Conservation (phyloP, 2,113 vertebrate genomes). For the Misgurnus mizolepis region DNA sequence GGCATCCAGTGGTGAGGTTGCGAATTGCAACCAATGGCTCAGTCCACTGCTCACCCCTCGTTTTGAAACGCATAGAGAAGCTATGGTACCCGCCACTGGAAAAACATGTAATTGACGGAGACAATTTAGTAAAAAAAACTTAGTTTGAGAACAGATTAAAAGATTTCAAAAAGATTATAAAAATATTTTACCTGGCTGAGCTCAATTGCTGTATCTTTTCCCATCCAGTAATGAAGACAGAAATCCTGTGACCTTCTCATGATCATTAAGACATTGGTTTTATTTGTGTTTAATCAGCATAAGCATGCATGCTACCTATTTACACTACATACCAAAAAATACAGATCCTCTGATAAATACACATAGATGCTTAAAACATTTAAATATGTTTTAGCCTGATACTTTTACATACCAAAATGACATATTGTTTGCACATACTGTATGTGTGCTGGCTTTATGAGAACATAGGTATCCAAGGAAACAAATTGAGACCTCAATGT, state of each 20-base stretch:
- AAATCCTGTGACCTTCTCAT: not conserved
- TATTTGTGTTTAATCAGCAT: not conserved
- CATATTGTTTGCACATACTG: not conserved
- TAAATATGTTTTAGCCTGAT: not conserved
- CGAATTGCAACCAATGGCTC: too few relatives aligned
- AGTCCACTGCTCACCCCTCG: too few relatives aligned
- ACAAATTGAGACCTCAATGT: constrained; percentile 1
- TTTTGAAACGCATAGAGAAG: too few relatives aligned
- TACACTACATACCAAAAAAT: not conserved
- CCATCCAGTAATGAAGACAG: not conserved
- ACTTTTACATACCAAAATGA: not conserved
- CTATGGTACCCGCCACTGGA: too few relatives aligned
- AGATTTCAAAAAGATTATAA: constrained; percentile 27
- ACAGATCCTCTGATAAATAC: too few relatives aligned
- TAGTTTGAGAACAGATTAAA: too few relatives aligned
- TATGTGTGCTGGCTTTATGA: constrained; percentile 1
- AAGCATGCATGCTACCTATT: not conserved
- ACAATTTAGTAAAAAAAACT: too few relatives aligned
- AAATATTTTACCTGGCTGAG: constrained; percentile 28
- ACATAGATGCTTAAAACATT: not conserved
- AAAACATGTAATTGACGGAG: too few relatives aligned
- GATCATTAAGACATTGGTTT: constrained; percentile 16
- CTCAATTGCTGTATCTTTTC: constrained; percentile 6
- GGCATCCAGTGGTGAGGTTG: too few relatives aligned
- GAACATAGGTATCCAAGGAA: not conserved